Percentiles rank a stretch among this genome's conserved stretches.
Evolutionary conservation across 2,888 invertebrate genomes (phyloP).

Genomic region (Metellina segmentata): DNA sequence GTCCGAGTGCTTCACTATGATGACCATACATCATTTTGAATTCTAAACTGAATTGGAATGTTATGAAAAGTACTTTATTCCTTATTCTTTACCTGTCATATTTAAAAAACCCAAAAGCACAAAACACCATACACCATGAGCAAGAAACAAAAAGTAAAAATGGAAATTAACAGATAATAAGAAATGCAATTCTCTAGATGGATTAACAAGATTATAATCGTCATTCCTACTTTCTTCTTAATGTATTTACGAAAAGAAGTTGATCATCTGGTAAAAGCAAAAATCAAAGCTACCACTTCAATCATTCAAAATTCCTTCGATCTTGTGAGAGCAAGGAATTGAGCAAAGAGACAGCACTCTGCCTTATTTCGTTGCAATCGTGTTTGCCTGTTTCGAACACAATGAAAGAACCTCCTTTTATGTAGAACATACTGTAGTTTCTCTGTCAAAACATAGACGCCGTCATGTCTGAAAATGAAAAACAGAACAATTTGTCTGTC

Average conservation of each 20-base stretch:
- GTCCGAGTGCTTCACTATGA: no score
- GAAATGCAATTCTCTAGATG: no score
- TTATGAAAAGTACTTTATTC: no score
- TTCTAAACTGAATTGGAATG: no score
- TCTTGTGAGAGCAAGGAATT: background rate
- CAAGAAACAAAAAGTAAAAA: no score
- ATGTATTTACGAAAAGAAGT: background rate
- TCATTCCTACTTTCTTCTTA: no score
- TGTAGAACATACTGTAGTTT: conserved; percentile 29
- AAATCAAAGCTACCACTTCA: background rate
- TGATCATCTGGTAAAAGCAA: background rate
- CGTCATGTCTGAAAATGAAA: conserved; percentile 29
- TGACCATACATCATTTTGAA: no score
- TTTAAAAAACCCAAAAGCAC: no score
- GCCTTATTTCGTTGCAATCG: background rate
- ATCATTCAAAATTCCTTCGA: background rate
- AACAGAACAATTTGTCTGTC: conserved; percentile 52
- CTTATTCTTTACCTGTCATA: no score
- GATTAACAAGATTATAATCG: no score
- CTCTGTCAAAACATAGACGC: conserved; percentile 46
- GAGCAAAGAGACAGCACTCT: background rate
- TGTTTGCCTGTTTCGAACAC: conserved; percentile 5
- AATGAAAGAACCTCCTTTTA: conserved; percentile 5
- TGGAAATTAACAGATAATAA: no score
- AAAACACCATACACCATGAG: no score